phyloP scores from a whole-genome alignment of 2,113 vertebrate species.

The Jaculus jaculus region DNA sequence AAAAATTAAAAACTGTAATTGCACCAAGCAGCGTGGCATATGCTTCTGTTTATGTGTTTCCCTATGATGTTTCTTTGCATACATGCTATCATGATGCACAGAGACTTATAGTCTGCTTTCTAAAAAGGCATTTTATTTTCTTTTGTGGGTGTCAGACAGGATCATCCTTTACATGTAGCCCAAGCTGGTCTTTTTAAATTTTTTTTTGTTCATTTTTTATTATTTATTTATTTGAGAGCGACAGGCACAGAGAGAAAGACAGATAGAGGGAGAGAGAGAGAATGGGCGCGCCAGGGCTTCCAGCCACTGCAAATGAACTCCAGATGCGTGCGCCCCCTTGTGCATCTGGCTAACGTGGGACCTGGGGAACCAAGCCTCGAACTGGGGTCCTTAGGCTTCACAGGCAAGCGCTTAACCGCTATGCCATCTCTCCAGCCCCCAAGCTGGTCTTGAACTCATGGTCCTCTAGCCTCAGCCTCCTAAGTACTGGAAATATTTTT shows the following conservation, averaged over 20 bases:
- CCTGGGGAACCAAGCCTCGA: too few species aligned
- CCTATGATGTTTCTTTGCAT: constrained; percentile 44
- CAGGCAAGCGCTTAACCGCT: too few species aligned
- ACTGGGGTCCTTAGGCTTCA: too few species aligned
- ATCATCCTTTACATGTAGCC: not conserved
- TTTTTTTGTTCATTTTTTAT: too few species aligned
- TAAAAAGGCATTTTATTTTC: not conserved
- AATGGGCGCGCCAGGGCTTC: too few species aligned
- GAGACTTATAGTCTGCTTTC: not conserved
- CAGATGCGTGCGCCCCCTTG: too few species aligned
- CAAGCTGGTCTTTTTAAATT: not conserved
- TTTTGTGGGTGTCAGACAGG: not conserved
- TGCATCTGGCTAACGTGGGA: too few species aligned
- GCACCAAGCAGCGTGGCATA: constrained; percentile 57
- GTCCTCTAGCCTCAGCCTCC: not conserved
- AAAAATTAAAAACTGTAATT: not conserved
- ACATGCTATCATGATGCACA: constrained; percentile 39
- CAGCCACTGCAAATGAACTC: too few species aligned
- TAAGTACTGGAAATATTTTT: not conserved
- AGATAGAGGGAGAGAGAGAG: too few species aligned
- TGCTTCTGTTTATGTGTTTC: constrained; percentile 64
- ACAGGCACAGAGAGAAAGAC: too few species aligned
- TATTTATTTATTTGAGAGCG: too few species aligned
- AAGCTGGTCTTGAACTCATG: not conserved
- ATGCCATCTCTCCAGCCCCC: too few species aligned